These are phyloP conservation scores for Chelonia mydas DNA, from an alignment of 2,797 vertebrate genomes.

Conservation along the genomic window DNA sequence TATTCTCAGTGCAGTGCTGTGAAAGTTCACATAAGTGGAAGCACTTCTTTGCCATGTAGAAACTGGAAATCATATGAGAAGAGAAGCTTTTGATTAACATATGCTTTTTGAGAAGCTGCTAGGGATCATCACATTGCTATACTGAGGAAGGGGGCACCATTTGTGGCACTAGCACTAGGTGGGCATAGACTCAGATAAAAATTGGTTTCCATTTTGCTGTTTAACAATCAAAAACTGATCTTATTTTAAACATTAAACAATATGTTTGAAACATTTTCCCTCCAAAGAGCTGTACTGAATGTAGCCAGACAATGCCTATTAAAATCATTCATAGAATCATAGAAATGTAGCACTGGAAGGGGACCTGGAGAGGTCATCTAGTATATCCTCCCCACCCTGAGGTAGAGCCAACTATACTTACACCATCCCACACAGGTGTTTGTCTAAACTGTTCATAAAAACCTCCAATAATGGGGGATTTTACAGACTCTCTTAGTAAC, in stretches of 20 bases:
- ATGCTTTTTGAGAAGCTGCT: conserved; percentile 24
- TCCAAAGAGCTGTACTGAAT: neutral
- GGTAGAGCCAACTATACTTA: neutral
- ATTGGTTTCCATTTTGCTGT: neutral
- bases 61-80: neutral
- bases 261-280: neutral
- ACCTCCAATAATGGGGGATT: neutral
- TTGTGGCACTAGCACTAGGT: neutral
- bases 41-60: conserved; percentile 1
- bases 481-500: neutral
- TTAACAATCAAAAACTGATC: neutral
- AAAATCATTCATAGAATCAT: neutral
- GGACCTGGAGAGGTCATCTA: neutral
- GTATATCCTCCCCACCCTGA: neutral
- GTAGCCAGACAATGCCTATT: neutral
- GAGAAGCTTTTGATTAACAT: conserved; percentile 51
- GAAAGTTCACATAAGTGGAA: neutral
- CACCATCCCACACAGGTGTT: neutral
- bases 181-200: neutral
- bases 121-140: neutral
- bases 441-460: neutral
- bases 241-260: neutral
- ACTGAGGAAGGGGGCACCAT: neutral
- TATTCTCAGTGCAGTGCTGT: neutral
- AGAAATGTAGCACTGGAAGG: neutral